Percentiles rank a stretch among this genome's conserved stretches.
Evolutionary conservation across 2,888 invertebrate species (phyloP).

Genomic region (Eilema depressum): DNA sequence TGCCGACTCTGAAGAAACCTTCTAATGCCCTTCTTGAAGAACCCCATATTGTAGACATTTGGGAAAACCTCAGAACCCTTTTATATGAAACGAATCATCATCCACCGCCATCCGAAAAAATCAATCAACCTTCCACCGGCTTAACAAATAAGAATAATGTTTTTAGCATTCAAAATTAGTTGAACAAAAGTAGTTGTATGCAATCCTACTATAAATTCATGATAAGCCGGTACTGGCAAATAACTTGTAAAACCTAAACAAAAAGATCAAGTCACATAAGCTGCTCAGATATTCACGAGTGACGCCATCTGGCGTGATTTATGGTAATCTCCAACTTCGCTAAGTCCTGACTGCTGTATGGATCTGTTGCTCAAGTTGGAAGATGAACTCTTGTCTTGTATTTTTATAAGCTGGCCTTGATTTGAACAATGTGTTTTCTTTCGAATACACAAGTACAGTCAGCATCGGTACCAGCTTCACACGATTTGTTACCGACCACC

Average conservation of each 20-base stretch:
- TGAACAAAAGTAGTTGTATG: neutral
- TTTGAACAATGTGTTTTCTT: neutral
- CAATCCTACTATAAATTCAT: conserved; percentile 13
- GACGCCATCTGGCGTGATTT: conserved; percentile 63
- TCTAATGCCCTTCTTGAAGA: too few relatives aligned
- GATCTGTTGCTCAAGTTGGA: conserved; percentile 22
- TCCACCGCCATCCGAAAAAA: too few relatives aligned
- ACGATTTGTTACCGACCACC: too few relatives aligned
- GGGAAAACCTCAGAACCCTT: too few relatives aligned
- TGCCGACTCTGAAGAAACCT: too few relatives aligned
- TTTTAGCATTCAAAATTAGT: neutral
- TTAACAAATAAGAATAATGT: neutral
- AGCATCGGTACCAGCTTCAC: too few relatives aligned
- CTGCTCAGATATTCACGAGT: conserved; percentile 60
- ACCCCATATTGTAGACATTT: too few relatives aligned
- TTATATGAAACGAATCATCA: too few relatives aligned
- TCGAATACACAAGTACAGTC: neutral
- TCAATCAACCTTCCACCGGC: neutral
- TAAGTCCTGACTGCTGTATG: conserved; percentile 48
- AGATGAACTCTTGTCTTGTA: conserved; percentile 18
- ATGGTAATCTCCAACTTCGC: conserved; percentile 65
- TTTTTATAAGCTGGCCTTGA: neutral
- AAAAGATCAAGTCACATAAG: conserved; percentile 37
- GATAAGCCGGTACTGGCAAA: conserved; percentile 23
- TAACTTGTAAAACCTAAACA: conserved; percentile 40